phyloP scores from a whole-genome alignment of 35 echinoderm and acorn worm genomes.

The Ophioderma brevispina region DNA sequence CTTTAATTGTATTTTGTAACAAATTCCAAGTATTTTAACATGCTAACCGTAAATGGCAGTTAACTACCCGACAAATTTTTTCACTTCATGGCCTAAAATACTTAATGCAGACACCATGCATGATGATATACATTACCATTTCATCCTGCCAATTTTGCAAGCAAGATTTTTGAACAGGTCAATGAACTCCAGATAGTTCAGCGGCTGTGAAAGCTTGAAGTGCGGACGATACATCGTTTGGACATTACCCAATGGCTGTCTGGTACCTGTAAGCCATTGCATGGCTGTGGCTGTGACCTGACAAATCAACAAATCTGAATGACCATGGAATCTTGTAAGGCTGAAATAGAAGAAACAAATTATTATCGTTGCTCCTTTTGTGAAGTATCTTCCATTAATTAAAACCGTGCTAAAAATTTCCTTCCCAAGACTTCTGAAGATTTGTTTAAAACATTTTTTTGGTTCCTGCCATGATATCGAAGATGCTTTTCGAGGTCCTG shows the following conservation, averaged over 20 bases:
- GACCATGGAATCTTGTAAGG: slow-evolving; percentile 62
- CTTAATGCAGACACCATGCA: background rate
- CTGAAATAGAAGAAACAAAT: slow-evolving; percentile 1
- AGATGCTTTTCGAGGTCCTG: no score
- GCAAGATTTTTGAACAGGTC: slow-evolving; percentile 93
- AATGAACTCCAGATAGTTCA: slow-evolving; percentile 93
- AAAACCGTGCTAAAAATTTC: no score
- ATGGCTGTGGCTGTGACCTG: slow-evolving; percentile 48
- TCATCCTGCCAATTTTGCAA: slow-evolving; percentile 85
- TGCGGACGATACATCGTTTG: slow-evolving; percentile 22
- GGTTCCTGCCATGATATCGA: no score
- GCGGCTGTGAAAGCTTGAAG: slow-evolving; percentile 78
- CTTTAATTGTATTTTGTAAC: no score
- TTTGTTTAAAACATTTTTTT: no score
- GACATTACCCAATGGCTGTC: slow-evolving; percentile 19
- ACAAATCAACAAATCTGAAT: background rate
- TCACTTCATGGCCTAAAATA: background rate
- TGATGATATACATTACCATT: slow-evolving; percentile 54
- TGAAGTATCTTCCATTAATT: no score
- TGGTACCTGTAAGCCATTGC: slow-evolving; percentile 92
- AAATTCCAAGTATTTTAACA: no score
- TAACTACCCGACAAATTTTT: no score
- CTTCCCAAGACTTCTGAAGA: no score
- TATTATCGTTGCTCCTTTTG: background rate
- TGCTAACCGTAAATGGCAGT: no score